Evolutionary conservation across 2,113 vertebrate species (phyloP).

Genomic region (Spea bombifrons): DNA sequence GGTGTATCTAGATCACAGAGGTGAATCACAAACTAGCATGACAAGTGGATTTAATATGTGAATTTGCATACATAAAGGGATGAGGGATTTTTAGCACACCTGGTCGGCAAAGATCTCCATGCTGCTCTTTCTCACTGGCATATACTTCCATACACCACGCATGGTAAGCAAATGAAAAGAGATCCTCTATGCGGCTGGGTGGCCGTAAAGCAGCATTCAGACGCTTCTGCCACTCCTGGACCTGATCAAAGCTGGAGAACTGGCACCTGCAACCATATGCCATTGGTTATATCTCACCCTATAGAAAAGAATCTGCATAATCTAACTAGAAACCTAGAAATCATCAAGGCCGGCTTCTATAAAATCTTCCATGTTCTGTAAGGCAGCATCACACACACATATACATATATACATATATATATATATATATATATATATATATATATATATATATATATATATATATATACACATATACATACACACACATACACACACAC

Average conservation of each 20-base stretch:
- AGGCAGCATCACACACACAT: too few relatives aligned
- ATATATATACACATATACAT: too few relatives aligned
- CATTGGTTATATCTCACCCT: neutral
- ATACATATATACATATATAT: too few relatives aligned
- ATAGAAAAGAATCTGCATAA: too few relatives aligned
- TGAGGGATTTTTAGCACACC: conserved; percentile 60
- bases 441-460: too few relatives aligned
- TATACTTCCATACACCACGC: conserved; percentile 95
- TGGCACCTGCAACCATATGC: conserved; percentile 75
- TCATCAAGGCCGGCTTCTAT: too few relatives aligned
- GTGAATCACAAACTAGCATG: neutral
- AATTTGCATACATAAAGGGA: neutral
- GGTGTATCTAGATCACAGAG: neutral
- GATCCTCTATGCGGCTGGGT: conserved; percentile 87
- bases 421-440: too few relatives aligned
- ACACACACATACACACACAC: too few relatives aligned
- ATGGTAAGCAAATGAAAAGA: conserved; percentile 94
- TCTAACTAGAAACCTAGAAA: too few relatives aligned
- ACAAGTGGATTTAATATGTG: neutral
- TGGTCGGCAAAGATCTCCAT: conserved; percentile 89
- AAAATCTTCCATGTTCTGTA: too few relatives aligned
- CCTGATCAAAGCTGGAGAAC: conserved; percentile 95
- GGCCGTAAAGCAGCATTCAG: conserved; percentile 78
- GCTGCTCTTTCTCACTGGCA: conserved; percentile 92
- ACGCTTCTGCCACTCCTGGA: conserved; percentile 94